Percentiles rank a stretch among this genome's conserved stretches.
Evolutionary conservation across 64 coral and sea anemone species (phyloP).

Genomic region (Acropora yongei): DNA sequence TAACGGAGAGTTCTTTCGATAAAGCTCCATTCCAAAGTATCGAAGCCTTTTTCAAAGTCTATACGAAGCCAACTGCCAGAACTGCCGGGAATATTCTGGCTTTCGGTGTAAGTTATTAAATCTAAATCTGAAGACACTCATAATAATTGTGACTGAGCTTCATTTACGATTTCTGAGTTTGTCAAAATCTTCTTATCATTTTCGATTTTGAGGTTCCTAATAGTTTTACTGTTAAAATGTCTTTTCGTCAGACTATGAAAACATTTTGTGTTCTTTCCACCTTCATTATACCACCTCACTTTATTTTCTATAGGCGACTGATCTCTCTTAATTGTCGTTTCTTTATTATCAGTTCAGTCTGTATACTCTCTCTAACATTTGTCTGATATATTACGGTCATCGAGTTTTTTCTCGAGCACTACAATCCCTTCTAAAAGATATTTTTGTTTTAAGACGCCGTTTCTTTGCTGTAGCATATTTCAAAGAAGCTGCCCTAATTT

Average conservation of each 20-base stretch:
- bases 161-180: neutral
- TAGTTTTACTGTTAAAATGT: neutral
- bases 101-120: neutral
- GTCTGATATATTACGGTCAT: neutral
- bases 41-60: neutral
- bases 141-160: neutral
- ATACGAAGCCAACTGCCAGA: neutral
- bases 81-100: neutral
- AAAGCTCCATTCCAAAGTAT: neutral
- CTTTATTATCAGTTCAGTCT: neutral
- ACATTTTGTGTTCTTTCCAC: neutral
- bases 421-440: neutral
- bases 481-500: neutral
- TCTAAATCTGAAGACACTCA: neutral
- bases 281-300: neutral
- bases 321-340: neutral
- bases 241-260: neutral
- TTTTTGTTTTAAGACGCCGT: neutral
- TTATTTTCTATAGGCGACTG: neutral
- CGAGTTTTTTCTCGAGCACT: neutral
- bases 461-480: neutral
- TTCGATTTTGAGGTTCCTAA: neutral
- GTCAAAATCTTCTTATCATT: neutral
- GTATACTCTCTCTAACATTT: neutral
- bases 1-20: neutral